Evolutionary conservation across 1,140 invertebrate genomes (phyloP).

Genomic region (Drosophila willistoni): DNA sequence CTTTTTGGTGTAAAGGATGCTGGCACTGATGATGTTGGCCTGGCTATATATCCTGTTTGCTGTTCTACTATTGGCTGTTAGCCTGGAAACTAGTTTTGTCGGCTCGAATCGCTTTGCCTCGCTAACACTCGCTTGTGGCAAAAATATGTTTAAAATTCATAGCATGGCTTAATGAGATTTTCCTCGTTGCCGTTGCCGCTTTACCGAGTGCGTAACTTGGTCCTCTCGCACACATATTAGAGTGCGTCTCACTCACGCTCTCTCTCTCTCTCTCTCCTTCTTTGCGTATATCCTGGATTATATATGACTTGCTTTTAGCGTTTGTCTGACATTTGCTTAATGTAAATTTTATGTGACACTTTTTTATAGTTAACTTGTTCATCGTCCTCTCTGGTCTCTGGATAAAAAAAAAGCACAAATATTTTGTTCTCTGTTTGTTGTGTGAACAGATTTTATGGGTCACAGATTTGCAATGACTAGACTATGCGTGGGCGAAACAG

Average conservation of each 20-base stretch:
- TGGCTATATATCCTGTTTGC: conserved; percentile 16
- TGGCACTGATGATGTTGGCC: conserved; percentile 19
- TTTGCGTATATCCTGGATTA: conserved; percentile 61
- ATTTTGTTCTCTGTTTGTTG: conserved; percentile 5
- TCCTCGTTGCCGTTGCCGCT: conserved; percentile 42
- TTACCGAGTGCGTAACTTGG: conserved; percentile 46
- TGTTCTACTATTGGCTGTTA: conserved; percentile 65
- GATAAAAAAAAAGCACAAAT: conserved; percentile 7
- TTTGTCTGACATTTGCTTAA: conserved; percentile 65
- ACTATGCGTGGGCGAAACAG: background rate
- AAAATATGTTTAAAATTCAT: conserved; percentile 79
- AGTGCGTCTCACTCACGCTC: background rate
- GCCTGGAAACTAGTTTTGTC: conserved; percentile 42
- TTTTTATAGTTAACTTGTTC: conserved; percentile 58
- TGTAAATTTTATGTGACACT: conserved; percentile 74
- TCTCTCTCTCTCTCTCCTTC: conserved; percentile 17
- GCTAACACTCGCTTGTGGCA: conserved; percentile 43
- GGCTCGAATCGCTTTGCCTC: conserved; percentile 50
- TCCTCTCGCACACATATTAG: background rate
- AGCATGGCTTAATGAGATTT: conserved; percentile 77
- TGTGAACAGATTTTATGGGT: conserved; percentile 29
- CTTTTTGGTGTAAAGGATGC: background rate
- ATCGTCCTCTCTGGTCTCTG: background rate
- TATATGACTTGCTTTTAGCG: conserved; percentile 70
- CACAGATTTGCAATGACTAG: conserved; percentile 28